Evolutionary conservation across 2,113 vertebrate genomes (phyloP).

Genomic region (Pseudolaguvia tuberculata): DNA sequence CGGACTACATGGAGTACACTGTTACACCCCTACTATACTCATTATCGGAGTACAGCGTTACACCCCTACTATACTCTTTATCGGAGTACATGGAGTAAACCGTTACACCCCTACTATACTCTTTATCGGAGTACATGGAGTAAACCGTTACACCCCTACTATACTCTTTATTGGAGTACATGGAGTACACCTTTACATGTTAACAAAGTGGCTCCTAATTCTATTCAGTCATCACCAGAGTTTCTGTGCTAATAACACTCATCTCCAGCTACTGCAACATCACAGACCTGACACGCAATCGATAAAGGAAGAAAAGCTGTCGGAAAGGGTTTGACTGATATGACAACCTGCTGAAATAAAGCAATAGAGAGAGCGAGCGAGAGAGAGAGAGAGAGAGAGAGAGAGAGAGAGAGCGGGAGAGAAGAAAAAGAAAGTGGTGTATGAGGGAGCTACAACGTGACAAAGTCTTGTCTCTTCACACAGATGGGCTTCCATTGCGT

Average conservation of each 20-base stretch:
- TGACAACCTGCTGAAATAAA: constrained; percentile 13
- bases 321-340: constrained; percentile 2
- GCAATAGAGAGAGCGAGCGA: not conserved
- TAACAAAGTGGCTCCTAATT: not conserved
- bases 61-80: no score
- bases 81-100: no score
- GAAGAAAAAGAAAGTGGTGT: not conserved
- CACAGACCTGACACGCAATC: constrained; percentile 12
- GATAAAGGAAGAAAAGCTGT: constrained; percentile 5
- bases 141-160: not conserved
- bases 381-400: not conserved
- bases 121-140: not conserved
- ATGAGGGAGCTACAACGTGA: not conserved
- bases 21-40: no score
- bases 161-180: not conserved
- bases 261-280: not conserved
- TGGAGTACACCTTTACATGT: no score
- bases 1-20: no score
- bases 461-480: constrained; percentile 5
- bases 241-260: not conserved
- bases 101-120: not conserved
- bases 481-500: constrained; percentile 29
- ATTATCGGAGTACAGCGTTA: no score
- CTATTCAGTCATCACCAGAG: not conserved
- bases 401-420: not conserved